Evolutionary conservation across 35 echinoderm and acorn worm species (phyloP).

Genomic region (Diadema setosum): DNA sequence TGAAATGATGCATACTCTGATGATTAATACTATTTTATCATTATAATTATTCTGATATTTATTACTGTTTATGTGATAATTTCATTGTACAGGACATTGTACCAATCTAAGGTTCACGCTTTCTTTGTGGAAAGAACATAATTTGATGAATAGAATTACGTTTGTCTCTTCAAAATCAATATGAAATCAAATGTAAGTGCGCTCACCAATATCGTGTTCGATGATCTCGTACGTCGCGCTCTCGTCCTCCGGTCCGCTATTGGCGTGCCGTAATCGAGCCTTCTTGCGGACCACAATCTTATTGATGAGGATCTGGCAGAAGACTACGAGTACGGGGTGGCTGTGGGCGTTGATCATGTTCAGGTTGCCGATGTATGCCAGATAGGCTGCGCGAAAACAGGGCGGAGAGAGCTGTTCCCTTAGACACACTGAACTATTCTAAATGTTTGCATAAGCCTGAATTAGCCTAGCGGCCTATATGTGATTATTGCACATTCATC

Average conservation of each 20-base stretch:
- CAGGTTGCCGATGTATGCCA: conserved; percentile 56
- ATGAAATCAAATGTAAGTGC: neutral
- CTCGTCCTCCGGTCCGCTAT: neutral
- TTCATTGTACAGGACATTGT: no score
- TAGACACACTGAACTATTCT: no score
- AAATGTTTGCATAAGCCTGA: no score
- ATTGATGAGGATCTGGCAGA: conserved; percentile 56
- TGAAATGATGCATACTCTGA: no score
- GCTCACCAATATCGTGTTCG: neutral
- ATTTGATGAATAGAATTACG: neutral
- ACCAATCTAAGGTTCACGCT: no score
- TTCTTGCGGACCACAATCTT: neutral
- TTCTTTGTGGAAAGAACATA: neutral
- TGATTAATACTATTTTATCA: no score
- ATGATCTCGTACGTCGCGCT: neutral
- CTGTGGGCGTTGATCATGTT: conserved; percentile 58
- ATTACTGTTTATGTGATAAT: no score
- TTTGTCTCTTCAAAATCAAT: no score
- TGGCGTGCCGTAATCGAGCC: neutral
- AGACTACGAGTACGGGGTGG: conserved; percentile 54
- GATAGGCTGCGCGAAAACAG: conserved; percentile 18
- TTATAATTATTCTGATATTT: no score
- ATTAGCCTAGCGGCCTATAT: no score
- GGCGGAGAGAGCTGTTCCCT: no score
- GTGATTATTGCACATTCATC: no score